phyloP scores from a whole-genome alignment of 2,113 vertebrate genomes.

The Lepisosteus osseus region DNA sequence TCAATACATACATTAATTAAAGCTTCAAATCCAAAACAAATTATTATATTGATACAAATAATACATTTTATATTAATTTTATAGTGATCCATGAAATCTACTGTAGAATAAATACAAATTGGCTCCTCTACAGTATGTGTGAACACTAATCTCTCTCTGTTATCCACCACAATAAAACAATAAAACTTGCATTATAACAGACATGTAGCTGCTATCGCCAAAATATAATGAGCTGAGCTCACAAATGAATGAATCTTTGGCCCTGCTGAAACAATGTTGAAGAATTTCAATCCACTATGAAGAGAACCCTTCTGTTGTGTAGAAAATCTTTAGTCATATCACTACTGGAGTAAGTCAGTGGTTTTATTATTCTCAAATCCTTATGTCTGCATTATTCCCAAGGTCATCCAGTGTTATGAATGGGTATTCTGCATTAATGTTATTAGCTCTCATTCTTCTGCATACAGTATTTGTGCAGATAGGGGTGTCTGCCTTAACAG shows the following conservation, averaged over 20 bases:
- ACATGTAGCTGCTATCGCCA: slow-evolving; percentile 40
- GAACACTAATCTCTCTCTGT: slow-evolving; percentile 22
- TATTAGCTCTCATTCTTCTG: background rate
- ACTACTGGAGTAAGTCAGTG: slow-evolving; percentile 23
- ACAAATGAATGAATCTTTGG: slow-evolving; percentile 31
- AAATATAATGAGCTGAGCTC: slow-evolving; percentile 44
- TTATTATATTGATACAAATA: too few relatives aligned
- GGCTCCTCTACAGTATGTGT: too few relatives aligned
- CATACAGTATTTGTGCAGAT: background rate
- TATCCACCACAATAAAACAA: background rate
- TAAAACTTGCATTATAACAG: slow-evolving; percentile 39
- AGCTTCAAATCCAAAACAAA: too few relatives aligned
- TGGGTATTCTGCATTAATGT: background rate
- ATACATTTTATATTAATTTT: too few relatives aligned
- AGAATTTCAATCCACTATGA: slow-evolving; percentile 36
- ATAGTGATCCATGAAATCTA: too few relatives aligned
- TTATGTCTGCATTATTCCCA: too few relatives aligned
- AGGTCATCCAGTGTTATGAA: background rate
- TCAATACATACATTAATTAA: too few relatives aligned
- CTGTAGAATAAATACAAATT: too few relatives aligned
- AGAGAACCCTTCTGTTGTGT: slow-evolving; percentile 37
- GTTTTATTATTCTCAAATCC: too few relatives aligned
- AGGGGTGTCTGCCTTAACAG: background rate
- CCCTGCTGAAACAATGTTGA: slow-evolving; percentile 31
- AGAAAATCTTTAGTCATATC: slow-evolving; percentile 47